Evolutionary conservation across 1,140 invertebrate species (phyloP).

Genomic region (Akabosia matsudoensis): DNA sequence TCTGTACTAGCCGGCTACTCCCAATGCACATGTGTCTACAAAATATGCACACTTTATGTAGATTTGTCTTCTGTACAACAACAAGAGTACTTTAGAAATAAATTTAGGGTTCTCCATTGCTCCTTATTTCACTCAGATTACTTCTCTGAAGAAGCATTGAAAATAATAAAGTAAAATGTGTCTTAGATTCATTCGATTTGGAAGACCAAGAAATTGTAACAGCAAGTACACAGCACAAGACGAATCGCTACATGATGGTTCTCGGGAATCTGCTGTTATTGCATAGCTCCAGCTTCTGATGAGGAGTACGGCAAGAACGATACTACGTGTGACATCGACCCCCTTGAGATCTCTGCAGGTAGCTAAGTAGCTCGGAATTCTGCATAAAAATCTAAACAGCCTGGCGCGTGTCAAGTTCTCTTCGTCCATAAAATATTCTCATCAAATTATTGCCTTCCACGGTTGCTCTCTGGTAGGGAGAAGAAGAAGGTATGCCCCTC

Average conservation of each 20-base stretch:
- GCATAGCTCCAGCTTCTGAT: neutral
- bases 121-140: neutral
- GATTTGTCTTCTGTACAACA: neutral
- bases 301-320: neutral
- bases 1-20: neutral
- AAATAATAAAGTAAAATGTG: neutral
- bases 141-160: neutral
- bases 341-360: constrained; percentile 43
- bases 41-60: constrained; percentile 15
- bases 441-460: constrained; percentile 39
- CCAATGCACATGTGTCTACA: constrained; percentile 18
- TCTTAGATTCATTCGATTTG: neutral
- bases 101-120: neutral
- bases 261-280: constrained; percentile 6
- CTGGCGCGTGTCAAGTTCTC: constrained; percentile 38
- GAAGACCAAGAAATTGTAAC: neutral
- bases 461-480: neutral
- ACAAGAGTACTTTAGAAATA: too few relatives aligned
- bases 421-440: constrained; percentile 39
- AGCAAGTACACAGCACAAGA: neutral
- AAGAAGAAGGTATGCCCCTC: too few relatives aligned
- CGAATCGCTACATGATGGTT: constrained; percentile 4
- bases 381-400: constrained; percentile 39
- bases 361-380: constrained; percentile 40
- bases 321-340: constrained; percentile 41